Percentiles rank a stretch among this genome's conserved stretches.
These are phyloP conservation scores for Salvelinus sp. DNA, from an alignment of 2,113 vertebrate genomes.

Conservation along the genomic window DNA sequence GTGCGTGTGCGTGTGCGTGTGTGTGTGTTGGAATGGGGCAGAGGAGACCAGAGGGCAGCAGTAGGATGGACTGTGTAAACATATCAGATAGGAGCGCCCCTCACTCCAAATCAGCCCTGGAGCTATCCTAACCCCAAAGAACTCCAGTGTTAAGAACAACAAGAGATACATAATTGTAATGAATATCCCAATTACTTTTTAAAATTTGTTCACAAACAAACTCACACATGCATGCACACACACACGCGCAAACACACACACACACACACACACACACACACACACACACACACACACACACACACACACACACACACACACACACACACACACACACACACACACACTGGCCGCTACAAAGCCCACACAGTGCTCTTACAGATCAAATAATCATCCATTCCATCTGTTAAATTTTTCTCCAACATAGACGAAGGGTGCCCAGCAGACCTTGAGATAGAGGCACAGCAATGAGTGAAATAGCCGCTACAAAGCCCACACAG, in stretches of 20 bases:
- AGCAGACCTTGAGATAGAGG: constrained; percentile 51
- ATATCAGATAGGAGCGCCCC: constrained; percentile 30
- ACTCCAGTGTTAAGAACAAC: neutral
- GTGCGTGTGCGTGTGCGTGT: constrained; percentile 4
- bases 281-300: constrained; percentile 2
- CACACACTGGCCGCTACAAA: constrained; percentile 57
- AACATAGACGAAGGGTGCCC: constrained; percentile 54
- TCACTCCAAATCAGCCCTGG: constrained; percentile 29
- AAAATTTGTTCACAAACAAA: neutral
- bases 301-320: too few relatives aligned
- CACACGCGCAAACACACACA: neutral
- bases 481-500: constrained; percentile 66
- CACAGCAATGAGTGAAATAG: constrained; percentile 62
- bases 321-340: neutral
- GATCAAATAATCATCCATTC: constrained; percentile 70
- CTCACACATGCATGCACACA: neutral
- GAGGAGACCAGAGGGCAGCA: constrained; percentile 16
- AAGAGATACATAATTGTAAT: too few relatives aligned
- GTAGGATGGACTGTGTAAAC: constrained; percentile 25
- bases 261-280: constrained; percentile 18
- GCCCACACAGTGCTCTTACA: constrained; percentile 65
- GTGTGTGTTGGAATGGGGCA: constrained; percentile 13
- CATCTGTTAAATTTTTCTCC: constrained; percentile 66
- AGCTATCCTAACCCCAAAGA: constrained; percentile 8
- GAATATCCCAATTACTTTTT: too few relatives aligned